Percentiles rank a stretch among this genome's conserved stretches.
Conservation (phyloP, 1,140 invertebrate species). For the Glossosoma conforme region DNA sequence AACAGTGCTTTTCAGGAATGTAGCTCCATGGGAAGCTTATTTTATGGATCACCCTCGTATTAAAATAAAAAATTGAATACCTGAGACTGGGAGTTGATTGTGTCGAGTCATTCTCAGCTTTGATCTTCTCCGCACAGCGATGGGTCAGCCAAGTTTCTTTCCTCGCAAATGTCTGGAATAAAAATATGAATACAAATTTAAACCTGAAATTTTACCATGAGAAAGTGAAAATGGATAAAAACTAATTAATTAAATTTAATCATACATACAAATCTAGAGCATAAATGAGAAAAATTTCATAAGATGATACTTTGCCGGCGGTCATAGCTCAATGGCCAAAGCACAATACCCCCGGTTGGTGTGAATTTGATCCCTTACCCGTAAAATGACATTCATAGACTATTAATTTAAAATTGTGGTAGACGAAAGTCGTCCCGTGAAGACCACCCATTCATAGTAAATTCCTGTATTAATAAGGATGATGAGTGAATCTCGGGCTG, state of each 20-base stretch:
- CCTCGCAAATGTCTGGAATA: conserved; percentile 35
- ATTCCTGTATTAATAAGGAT: no score
- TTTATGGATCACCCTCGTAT: no score
- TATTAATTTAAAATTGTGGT: no score
- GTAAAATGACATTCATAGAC: no score
- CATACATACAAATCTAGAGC: background rate
- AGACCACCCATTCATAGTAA: no score
- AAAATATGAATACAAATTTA: conserved; percentile 18
- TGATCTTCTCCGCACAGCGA: conserved; percentile 33
- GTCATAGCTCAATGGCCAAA: background rate
- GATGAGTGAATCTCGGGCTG: no score
- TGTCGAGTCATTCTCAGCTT: background rate
- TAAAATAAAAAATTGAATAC: no score
- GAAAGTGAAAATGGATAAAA: background rate
- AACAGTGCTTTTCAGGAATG: background rate
- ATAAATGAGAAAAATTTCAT: background rate
- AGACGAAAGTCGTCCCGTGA: no score
- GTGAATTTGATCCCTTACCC: no score
- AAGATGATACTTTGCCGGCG: background rate
- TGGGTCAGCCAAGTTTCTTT: conserved; percentile 38
- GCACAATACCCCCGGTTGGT: background rate
- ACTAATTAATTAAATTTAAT: background rate
- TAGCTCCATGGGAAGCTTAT: background rate
- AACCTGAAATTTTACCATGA: background rate
- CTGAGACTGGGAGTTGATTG: background rate